These are phyloP conservation scores for Phenganax marumi DNA, from an alignment of 92 coral and sea anemone genomes.

Conservation along the genomic window DNA sequence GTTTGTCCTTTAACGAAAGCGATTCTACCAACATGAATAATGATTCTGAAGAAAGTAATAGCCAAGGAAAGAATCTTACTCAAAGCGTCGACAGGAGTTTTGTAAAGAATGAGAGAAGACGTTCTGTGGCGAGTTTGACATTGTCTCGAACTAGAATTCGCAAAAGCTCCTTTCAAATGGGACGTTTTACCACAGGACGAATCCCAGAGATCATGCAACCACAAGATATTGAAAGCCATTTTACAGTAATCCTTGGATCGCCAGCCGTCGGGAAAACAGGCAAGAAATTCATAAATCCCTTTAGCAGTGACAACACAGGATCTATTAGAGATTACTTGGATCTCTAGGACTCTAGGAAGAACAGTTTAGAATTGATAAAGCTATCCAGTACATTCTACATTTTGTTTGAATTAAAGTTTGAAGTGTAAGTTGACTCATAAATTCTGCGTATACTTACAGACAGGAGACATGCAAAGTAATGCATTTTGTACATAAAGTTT, in stretches of 20 bases:
- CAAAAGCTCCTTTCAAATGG: conserved; percentile 24
- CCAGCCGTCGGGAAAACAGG: conserved; percentile 99
- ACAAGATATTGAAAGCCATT: conserved; percentile 64
- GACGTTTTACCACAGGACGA: neutral
- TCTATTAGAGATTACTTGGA: too few relatives aligned
- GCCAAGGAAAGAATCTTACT: neutral
- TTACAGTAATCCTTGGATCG: conserved; percentile 77
- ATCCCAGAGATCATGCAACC: conserved; percentile 1
- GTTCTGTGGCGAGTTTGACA: neutral
- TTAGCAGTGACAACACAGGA: too few relatives aligned
- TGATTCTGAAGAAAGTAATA: neutral
- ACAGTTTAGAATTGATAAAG: too few relatives aligned
- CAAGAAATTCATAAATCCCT: neutral
- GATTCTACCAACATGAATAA: neutral
- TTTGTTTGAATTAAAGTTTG: neutral
- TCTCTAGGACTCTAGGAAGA: too few relatives aligned
- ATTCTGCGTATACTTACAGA: too few relatives aligned
- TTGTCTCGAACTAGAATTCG: neutral
- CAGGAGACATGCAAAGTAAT: neutral
- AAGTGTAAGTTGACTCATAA: neutral
- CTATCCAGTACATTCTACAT: too few relatives aligned
- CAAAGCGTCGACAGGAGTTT: neutral
- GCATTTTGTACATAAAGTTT: neutral
- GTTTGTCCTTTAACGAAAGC: neutral
- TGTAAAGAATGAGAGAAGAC: neutral